These are phyloP conservation scores for Microctenopoma stevenorrisi DNA, from an alignment of 2,797 vertebrate species.

Conservation along the genomic window DNA sequence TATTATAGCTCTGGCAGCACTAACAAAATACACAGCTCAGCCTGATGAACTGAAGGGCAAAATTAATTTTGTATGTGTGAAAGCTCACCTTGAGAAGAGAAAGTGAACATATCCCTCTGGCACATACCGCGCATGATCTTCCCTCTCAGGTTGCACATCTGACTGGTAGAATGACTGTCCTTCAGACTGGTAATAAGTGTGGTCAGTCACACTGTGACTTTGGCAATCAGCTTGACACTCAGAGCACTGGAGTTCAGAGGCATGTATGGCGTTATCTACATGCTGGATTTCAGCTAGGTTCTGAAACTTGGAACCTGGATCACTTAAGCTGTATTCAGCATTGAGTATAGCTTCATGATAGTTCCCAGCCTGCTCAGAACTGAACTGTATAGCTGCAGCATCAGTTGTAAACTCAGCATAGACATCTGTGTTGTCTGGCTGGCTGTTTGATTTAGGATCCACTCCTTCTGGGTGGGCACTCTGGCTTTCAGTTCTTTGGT, in stretches of 20 bases:
- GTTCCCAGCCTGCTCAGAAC: slow-evolving; percentile 38
- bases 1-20: not conserved
- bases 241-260: slow-evolving; percentile 43
- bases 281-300: slow-evolving; percentile 39
- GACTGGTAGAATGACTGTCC: slow-evolving; percentile 47
- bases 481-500: slow-evolving; percentile 77
- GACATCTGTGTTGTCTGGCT: slow-evolving; percentile 47
- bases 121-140: slow-evolving; percentile 68
- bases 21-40: not conserved
- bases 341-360: slow-evolving; percentile 42
- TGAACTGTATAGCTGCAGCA: slow-evolving; percentile 22
- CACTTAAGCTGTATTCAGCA: slow-evolving; percentile 20
- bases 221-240: slow-evolving; percentile 41
- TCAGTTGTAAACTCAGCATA: slow-evolving; percentile 73
- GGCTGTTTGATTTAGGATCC: slow-evolving; percentile 44
- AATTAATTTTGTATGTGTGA: slow-evolving; percentile 1
- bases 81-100: slow-evolving; percentile 64
- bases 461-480: slow-evolving; percentile 23
- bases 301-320: slow-evolving; percentile 35
- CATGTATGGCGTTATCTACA: slow-evolving; percentile 3
- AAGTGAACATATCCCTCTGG: slow-evolving; percentile 70
- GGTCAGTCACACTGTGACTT: slow-evolving; percentile 40
- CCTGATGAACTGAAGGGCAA: not conserved
- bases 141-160: slow-evolving; percentile 39
- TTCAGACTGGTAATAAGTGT: slow-evolving; percentile 47